Evolutionary conservation across 2,113 vertebrate genomes (phyloP), one percentile per base, ranked within the genome.

Genomic region (Benthochromis sp.): DNA sequence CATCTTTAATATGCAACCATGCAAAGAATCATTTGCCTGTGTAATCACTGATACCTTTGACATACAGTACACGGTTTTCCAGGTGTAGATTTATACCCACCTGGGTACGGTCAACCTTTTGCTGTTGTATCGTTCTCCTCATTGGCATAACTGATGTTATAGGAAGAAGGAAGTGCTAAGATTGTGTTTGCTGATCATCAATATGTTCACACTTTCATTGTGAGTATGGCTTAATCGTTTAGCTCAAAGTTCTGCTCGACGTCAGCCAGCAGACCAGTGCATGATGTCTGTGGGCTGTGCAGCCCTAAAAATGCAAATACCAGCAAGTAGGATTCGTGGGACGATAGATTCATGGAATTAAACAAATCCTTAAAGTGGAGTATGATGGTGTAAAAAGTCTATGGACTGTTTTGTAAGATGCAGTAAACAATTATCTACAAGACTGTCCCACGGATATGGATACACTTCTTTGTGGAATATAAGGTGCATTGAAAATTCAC

Each of bases 21-120:
- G 85, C 81, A 91, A 89, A 90, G 31, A 52, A 52, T 45, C 0
- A 93, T 93, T 93, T 94, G 84, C 87, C 27, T 94, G 6, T 79
- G 54, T 36, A 55, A 92, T 87, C 61, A 34, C 17, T n/a, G 40
- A 86, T 82, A 8, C 17, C 40, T 57, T 85, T n/a, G n/a, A 21
- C 79, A 85, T 89, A 81, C 13, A 73, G n/a, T 50, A 63, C 36
- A 34, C 9, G 11, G 55, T 45, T 63, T 78, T 85, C 21, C 36
- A 84, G 80, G 61, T 84, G 85, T 69, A 81, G 55, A 29, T 66
- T 66, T 86, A 85, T 82, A 59, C 66, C 34, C 79, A 55, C 79
- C 73, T 81, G 52, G 7, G 5, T 4, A 4, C 2, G 61, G 19
- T 55, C 55, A 40, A 54, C 5, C 17, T n/a, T 81, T 27, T 73